Conservation (phyloP, 2,113 vertebrate species). For the Electrona antarctica region DNA sequence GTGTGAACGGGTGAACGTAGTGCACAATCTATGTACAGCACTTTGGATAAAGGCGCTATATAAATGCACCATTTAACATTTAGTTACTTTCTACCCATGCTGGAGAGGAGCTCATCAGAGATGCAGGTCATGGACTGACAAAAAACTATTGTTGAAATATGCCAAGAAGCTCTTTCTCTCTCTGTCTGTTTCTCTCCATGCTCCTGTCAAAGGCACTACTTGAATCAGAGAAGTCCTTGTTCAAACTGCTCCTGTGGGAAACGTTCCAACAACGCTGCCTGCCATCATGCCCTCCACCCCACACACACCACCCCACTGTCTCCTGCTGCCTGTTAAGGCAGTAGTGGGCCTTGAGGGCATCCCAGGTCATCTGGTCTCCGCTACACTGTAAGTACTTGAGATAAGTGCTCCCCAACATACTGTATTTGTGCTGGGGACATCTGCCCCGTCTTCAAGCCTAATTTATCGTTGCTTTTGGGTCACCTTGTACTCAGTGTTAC, state of each 20-base stretch:
- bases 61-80: too few species aligned
- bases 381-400: neutral
- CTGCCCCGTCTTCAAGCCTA: too few species aligned
- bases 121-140: constrained; percentile 44
- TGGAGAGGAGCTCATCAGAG: constrained; percentile 36
- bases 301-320: constrained; percentile 18
- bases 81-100: neutral
- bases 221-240: constrained; percentile 39
- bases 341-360: constrained; percentile 24
- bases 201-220: constrained; percentile 44
- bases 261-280: constrained; percentile 36
- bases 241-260: constrained; percentile 54
- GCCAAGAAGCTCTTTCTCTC: constrained; percentile 39
- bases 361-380: neutral
- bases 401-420: too few species aligned
- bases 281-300: constrained; percentile 20
- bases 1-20: too few species aligned
- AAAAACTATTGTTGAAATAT: constrained; percentile 51
- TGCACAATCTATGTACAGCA: too few species aligned
- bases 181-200: constrained; percentile 26
- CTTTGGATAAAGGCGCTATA: too few species aligned
- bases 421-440: too few species aligned
- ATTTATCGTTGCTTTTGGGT: too few species aligned
- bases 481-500: too few species aligned
- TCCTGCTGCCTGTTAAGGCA: constrained; percentile 32